Conservation (phyloP, 2,797 vertebrate genomes). For the Danio tinwini region DNA sequence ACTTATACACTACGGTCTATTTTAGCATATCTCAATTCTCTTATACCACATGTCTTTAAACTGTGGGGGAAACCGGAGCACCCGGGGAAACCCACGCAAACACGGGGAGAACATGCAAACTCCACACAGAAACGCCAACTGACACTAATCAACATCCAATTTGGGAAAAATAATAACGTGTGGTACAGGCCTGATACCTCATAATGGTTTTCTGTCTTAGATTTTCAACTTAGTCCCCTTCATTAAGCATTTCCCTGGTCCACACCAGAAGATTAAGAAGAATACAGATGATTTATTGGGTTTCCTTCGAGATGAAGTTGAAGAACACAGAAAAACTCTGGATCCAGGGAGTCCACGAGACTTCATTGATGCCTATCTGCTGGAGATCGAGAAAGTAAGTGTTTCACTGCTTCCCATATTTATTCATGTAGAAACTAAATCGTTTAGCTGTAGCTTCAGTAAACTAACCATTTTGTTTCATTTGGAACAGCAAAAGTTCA, state of each 20-base stretch:
- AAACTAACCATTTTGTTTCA: background rate
- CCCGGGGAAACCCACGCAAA: too few species aligned
- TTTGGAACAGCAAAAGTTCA: conserved; percentile 46
- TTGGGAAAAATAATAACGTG: background rate
- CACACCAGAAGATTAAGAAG: conserved; percentile 55
- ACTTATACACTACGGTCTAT: too few species aligned
- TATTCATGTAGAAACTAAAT: background rate
- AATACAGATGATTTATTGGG: conserved; percentile 19
- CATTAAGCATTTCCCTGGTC: conserved; percentile 58
- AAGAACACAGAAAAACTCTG: conserved; percentile 55
- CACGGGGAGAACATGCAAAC: too few species aligned
- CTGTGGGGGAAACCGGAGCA: too few species aligned
- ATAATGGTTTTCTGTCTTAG: conserved; percentile 5
- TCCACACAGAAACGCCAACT: too few species aligned
- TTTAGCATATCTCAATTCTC: too few species aligned
- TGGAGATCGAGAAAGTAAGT: conserved; percentile 53
- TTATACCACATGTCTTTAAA: too few species aligned
- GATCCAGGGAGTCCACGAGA: conserved; percentile 59
- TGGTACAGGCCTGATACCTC: background rate
- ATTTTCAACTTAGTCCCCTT: conserved; percentile 54
- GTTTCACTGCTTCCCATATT: background rate
- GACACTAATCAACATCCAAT: too few species aligned
- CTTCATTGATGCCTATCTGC: conserved; percentile 64
- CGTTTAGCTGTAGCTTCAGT: background rate
- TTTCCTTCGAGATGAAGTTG: conserved; percentile 44